Base-by-base conservation (phyloP, 2,888 invertebrate genomes). In the Ophion slaviceki region DNA sequence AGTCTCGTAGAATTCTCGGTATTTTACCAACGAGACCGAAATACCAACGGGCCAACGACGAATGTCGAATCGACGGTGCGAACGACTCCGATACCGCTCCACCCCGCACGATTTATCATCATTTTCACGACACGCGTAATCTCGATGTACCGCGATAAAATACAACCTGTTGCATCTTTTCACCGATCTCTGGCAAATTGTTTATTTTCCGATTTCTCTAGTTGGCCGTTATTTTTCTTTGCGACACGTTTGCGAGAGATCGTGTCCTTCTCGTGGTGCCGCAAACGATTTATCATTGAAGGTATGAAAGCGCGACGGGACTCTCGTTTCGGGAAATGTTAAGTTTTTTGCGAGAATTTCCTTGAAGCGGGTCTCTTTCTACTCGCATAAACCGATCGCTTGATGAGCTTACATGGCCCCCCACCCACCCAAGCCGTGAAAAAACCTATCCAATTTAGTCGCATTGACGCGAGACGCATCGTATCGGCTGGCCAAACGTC, bases 1-100 rank as follows among this genome's bases (percentile, higher is more conserved):
- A n/a, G 45, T 61, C 47, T 74, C 80, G 80, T 74, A 81, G 74
- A 40, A 81, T 84, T 80, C 45, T 77, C 72, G 72, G 53, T 74
- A 74, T 61, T 61, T 66, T 32, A 71, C 36, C 61, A 67, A 45
- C 67, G 61, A 28, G 28, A n/a, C 67, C 61, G 77, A 81, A 80
- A 76, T 80, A 80, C 76, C 80, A 40, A 40, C 7, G 40, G 40
- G 40, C 40, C 40, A 40, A 40, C 40, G 40, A 40, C 40, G 40
- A 40, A 40, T 40, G 14, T 79, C 68, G 53, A 79, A 36, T 79
- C 68, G 53, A 79, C 74, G 74, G 66, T 47, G 67, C 47, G 40
- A 8, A 40, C 40, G 57, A 71, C 64, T 59, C 61, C 1, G 24
- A 61, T 70, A 14, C n/a, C 28, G 11, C 11, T 28, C 28, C 62